Evolutionary conservation across 2,888 invertebrate species (phyloP).

Genomic region (Campaea margaritaria): DNA sequence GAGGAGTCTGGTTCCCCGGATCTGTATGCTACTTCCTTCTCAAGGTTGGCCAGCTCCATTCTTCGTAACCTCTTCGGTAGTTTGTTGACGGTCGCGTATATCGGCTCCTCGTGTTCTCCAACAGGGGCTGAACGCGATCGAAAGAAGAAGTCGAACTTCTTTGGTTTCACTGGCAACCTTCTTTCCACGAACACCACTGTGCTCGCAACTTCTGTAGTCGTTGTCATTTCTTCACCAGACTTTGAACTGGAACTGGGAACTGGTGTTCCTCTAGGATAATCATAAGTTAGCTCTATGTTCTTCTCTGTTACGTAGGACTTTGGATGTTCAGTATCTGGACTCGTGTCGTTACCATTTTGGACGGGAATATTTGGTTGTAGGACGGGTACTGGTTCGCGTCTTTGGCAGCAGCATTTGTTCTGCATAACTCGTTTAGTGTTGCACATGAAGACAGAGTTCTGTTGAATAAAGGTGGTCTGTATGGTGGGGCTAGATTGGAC

Average conservation of each 20-base stretch:
- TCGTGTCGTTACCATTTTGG: conserved; percentile 44
- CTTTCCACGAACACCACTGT: conserved; percentile 82
- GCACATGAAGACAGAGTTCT: conserved; percentile 82
- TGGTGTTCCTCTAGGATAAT: conserved; percentile 77
- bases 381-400: conserved; percentile 52
- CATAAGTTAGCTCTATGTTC: conserved; percentile 81
- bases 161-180: conserved; percentile 76
- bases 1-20: conserved; percentile 75
- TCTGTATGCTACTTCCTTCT: conserved; percentile 80
- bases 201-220: conserved; percentile 82
- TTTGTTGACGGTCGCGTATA: conserved; percentile 82
- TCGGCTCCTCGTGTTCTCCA: conserved; percentile 79
- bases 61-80: conserved; percentile 78
- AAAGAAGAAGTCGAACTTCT: conserved; percentile 80
- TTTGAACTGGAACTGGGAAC: conserved; percentile 67
- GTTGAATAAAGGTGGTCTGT: conserved; percentile 78
- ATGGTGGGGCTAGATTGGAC: conserved; percentile 83
- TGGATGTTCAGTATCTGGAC: conserved; percentile 50
- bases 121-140: conserved; percentile 82
- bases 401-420: conserved; percentile 75
- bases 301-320: conserved; percentile 81
- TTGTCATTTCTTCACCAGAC: conserved; percentile 72
- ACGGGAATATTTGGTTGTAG: conserved; percentile 19
- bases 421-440: conserved; percentile 76
- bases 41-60: conserved; percentile 79